Evolutionary conservation across 2,797 vertebrate species (phyloP).

Genomic region (Gallirallus australis): DNA sequence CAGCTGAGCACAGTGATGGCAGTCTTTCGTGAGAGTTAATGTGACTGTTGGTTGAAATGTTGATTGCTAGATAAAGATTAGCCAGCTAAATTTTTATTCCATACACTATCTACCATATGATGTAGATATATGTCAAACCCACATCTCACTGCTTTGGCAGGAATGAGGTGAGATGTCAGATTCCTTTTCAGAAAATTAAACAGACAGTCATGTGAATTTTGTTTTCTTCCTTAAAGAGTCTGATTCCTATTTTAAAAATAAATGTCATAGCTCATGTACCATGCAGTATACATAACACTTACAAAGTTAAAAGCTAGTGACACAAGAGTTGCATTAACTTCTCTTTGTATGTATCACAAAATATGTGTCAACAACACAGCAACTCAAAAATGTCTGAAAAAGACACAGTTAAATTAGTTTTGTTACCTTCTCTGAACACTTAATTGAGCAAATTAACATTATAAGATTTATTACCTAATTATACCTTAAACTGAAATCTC

Average conservation of each 20-base stretch:
- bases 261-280: background rate
- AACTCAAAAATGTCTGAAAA: background rate
- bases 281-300: background rate
- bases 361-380: background rate
- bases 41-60: background rate
- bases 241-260: background rate
- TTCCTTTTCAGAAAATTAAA: background rate
- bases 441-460: background rate
- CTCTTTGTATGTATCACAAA: background rate
- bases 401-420: background rate
- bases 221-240: background rate
- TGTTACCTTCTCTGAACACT: background rate
- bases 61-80: background rate
- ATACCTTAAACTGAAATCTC: background rate
- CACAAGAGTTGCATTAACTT: background rate
- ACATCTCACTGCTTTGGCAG: background rate
- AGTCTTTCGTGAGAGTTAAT: background rate
- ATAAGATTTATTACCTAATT: background rate
- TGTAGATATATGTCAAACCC: accelerated
- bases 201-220: background rate
- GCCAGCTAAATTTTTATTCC: background rate
- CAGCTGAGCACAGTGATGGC: background rate
- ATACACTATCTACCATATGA: background rate
- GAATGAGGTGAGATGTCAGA: background rate
- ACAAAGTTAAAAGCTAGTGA: background rate